A percentile compares a stretch with the other conserved stretches of the same genome.
These are phyloP conservation scores for Tinea semifulvella DNA, from an alignment of 2,888 invertebrate species.

Conservation along the genomic window DNA sequence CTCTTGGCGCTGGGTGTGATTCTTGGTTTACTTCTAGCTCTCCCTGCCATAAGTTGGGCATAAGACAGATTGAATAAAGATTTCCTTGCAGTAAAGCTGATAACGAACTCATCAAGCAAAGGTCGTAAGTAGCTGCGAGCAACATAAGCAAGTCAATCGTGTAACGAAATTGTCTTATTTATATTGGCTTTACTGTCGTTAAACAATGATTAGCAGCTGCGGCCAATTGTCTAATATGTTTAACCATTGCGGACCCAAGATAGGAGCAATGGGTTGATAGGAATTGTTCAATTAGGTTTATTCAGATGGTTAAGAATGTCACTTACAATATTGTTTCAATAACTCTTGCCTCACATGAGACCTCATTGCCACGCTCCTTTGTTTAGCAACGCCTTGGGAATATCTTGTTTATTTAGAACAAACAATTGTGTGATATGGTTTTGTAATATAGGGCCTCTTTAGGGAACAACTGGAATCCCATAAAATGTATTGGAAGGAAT, in stretches of 20 bases:
- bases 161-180: constrained; percentile 9
- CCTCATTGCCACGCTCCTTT: constrained; percentile 13
- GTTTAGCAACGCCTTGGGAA: constrained; percentile 6
- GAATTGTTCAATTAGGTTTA: constrained; percentile 61
- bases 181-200: constrained; percentile 30
- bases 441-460: background rate
- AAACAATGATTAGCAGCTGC: constrained; percentile 43
- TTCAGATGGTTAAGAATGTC: constrained; percentile 59
- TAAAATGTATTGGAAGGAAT: too few species aligned
- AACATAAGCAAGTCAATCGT: too few species aligned
- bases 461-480: background rate
- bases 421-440: constrained; percentile 8
- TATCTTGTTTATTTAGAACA: constrained; percentile 7
- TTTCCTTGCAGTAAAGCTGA: too few species aligned
- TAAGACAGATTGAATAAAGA: too few species aligned
- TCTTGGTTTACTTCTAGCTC: too few species aligned
- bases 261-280: constrained; percentile 60
- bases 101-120: too few species aligned
- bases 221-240: constrained; percentile 37
- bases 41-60: too few species aligned
- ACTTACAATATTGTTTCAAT: constrained; percentile 49
- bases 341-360: constrained; percentile 40
- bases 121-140: too few species aligned
- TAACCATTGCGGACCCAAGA: constrained; percentile 29
- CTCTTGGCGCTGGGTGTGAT: too few species aligned